Evolutionary conservation across 1,140 invertebrate species (phyloP).

Genomic region (Cecropterus lyciades): DNA sequence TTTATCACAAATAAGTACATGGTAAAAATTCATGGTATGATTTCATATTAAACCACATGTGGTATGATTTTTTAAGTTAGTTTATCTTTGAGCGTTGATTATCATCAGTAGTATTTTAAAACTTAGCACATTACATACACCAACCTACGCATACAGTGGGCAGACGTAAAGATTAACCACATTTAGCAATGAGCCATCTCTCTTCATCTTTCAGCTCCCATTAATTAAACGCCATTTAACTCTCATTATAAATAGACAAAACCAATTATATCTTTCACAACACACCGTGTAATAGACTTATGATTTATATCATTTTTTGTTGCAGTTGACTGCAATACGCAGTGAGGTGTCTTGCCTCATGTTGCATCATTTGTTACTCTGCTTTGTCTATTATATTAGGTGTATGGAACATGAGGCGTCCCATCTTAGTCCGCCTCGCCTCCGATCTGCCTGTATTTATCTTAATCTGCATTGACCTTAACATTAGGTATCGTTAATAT

Average conservation of each 20-base stretch:
- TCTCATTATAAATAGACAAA: conserved; percentile 68
- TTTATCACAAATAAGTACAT: no score
- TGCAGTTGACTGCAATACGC: conserved; percentile 46
- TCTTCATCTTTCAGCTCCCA: conserved; percentile 48
- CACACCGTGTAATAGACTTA: conserved; percentile 43
- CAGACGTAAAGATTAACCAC: conserved; percentile 42
- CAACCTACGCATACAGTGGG: conserved; percentile 59
- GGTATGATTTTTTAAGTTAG: no score
- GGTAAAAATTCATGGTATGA: no score
- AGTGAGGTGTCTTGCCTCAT: conserved; percentile 28
- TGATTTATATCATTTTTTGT: conserved; percentile 63
- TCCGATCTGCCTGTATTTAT: no score
- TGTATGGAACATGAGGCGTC: no score
- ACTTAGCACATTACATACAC: conserved; percentile 24
- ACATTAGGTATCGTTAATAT: no score
- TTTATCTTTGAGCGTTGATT: not conserved
- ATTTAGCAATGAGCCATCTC: conserved; percentile 51
- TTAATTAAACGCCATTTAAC: conserved; percentile 66
- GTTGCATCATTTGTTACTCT: conserved; percentile 7
- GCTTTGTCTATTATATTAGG: not conserved
- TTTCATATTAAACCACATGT: no score
- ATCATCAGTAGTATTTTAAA: not conserved
- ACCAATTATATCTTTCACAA: conserved; percentile 68
- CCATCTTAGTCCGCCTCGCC: no score
- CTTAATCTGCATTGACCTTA: no score